Conservation (phyloP, 2,113 vertebrate species). For the Maylandia zebra region DNA sequence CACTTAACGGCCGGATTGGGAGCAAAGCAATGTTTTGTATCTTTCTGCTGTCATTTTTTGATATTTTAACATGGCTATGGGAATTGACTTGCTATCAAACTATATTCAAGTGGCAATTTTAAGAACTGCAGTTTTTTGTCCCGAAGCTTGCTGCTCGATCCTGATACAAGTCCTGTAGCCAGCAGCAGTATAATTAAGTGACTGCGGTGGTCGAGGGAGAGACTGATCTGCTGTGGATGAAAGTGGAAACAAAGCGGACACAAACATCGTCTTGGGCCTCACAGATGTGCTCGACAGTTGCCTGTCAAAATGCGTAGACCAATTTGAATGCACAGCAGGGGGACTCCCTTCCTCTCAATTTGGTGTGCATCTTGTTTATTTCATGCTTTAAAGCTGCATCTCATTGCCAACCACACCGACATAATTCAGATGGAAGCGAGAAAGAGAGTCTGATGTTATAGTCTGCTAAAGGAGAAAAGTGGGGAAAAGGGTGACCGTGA, state of each 20-base stretch:
- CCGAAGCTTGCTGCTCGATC: background rate
- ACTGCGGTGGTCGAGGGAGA: background rate
- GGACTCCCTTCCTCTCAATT: slow-evolving; percentile 46
- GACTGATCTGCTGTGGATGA: slow-evolving; percentile 43
- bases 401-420: slow-evolving; percentile 15
- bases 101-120: background rate
- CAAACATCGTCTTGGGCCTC: slow-evolving; percentile 48
- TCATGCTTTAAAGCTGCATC: slow-evolving; percentile 19
- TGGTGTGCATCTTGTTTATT: slow-evolving; percentile 58
- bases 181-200: background rate
- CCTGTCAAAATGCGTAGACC: slow-evolving; percentile 57
- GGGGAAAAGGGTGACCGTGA: background rate
- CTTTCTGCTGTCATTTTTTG: background rate
- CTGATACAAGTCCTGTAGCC: background rate
- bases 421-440: slow-evolving; percentile 37
- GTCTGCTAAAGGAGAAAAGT: slow-evolving; percentile 1
- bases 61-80: background rate
- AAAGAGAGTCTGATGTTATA: slow-evolving; percentile 33
- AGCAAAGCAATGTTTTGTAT: background rate
- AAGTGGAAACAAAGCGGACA: slow-evolving; percentile 33
- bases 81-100: background rate
- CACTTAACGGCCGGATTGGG: background rate
- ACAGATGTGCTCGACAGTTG: slow-evolving; percentile 44
- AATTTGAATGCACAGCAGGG: slow-evolving; percentile 70
- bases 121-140: background rate